Evolutionary conservation across 2,797 vertebrate genomes (phyloP).

Genomic region (Enteromius paludinosus): DNA sequence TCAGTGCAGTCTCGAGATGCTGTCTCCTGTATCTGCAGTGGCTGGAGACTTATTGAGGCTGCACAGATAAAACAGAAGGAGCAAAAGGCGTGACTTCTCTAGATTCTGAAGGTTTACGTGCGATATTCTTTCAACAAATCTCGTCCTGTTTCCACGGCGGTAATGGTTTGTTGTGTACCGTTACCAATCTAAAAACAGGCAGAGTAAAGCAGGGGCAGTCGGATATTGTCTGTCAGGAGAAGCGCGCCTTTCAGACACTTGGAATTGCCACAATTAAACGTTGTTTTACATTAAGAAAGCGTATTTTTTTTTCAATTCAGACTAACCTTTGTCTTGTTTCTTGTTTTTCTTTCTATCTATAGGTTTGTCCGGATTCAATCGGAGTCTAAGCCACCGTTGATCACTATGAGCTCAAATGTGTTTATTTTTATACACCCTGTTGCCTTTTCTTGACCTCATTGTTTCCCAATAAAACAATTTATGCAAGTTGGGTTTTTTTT

Average conservation of each 20-base stretch:
- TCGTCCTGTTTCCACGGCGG: constrained; percentile 77
- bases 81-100: constrained; percentile 77
- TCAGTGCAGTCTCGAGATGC: constrained; percentile 58
- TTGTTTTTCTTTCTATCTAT: background rate
- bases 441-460: background rate
- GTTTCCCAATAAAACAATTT: background rate
- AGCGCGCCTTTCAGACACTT: constrained; percentile 71
- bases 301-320: background rate
- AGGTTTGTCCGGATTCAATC: background rate
- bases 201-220: constrained; percentile 66
- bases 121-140: constrained; percentile 79
- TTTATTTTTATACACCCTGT: background rate
- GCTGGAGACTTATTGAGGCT: constrained; percentile 66
- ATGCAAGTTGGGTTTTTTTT: too few relatives aligned
- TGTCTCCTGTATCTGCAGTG: constrained; percentile 64
- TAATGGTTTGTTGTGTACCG: constrained; percentile 57
- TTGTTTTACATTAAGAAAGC: background rate
- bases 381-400: background rate
- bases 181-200: constrained; percentile 76
- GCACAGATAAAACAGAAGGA: constrained; percentile 74
- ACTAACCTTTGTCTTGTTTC: background rate
- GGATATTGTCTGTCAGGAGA: constrained; percentile 72
- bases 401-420: background rate
- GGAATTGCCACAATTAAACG: constrained; percentile 66
- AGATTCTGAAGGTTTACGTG: constrained; percentile 74